Evolutionary conservation across 1,140 invertebrate genomes (phyloP).

Genomic region (Formica selysi): DNA sequence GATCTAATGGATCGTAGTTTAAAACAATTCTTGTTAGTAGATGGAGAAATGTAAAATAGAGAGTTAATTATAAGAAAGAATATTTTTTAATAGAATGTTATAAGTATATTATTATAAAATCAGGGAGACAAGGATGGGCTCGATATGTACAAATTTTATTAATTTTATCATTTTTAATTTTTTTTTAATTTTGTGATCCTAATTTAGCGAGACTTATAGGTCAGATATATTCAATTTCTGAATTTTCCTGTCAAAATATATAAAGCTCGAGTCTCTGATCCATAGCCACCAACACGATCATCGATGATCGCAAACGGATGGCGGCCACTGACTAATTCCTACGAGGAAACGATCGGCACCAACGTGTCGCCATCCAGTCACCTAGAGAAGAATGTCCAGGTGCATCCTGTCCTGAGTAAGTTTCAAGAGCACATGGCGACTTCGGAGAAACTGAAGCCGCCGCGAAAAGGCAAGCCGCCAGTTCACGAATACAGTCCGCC

Average conservation of each 20-base stretch:
- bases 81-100: not conserved
- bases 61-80: not conserved
- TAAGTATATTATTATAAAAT: slow-evolving; percentile 9
- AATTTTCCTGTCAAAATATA: not conserved
- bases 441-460: slow-evolving; percentile 79
- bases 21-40: not conserved
- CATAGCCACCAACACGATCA: slow-evolving; percentile 76
- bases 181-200: not conserved
- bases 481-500: slow-evolving; percentile 82
- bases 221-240: not conserved
- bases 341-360: slow-evolving; percentile 79
- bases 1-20: not conserved
- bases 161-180: not conserved
- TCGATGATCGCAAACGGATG: slow-evolving; percentile 83
- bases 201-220: not conserved
- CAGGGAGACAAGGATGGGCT: not conserved
- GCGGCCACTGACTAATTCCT: slow-evolving; percentile 80
- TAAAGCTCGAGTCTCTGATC: slow-evolving; percentile 13
- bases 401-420: slow-evolving; percentile 81
- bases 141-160: not conserved
- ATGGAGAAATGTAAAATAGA: not conserved
- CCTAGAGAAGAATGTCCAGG: slow-evolving; percentile 73
- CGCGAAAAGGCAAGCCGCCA: slow-evolving; percentile 74
- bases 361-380: slow-evolving; percentile 77
- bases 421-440: slow-evolving; percentile 81